These are phyloP conservation scores for Chymomyza amoena DNA, from an alignment of 2,888 invertebrate species.

Conservation along the genomic window DNA sequence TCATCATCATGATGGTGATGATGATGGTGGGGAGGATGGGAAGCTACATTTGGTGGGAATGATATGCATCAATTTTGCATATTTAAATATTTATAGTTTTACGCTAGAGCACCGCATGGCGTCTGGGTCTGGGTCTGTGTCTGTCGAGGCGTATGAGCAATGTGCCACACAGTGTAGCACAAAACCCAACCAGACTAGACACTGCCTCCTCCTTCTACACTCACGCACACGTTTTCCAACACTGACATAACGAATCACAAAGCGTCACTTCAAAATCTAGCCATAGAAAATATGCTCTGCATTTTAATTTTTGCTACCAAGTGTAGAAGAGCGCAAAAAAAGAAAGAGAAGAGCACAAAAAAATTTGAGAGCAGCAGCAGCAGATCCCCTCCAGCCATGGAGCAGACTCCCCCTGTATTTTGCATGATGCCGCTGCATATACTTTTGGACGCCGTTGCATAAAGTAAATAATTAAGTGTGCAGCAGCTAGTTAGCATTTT, in stretches of 20 bases:
- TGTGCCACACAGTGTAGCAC: slow-evolving; percentile 28
- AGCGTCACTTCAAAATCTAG: slow-evolving; percentile 58
- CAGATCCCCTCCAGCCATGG: background rate
- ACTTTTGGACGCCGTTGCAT: slow-evolving; percentile 66
- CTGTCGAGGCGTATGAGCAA: slow-evolving; percentile 41
- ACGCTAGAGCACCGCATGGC: slow-evolving; percentile 59
- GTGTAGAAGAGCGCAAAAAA: background rate
- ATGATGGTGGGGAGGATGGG: background rate
- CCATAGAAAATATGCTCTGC: slow-evolving; percentile 65
- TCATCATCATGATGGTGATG: too few species aligned
- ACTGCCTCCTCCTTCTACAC: background rate
- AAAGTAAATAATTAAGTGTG: slow-evolving; percentile 71
- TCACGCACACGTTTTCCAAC: background rate
- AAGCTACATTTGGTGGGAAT: background rate
- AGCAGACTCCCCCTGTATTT: background rate
- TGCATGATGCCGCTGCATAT: slow-evolving; percentile 39
- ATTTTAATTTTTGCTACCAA: slow-evolving; percentile 51
- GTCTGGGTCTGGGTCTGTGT: slow-evolving; percentile 15
- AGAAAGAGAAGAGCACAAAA: slow-evolving; percentile 2
- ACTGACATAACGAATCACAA: slow-evolving; percentile 43
- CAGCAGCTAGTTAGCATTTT: slow-evolving; percentile 50
- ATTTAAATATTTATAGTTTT: slow-evolving; percentile 68
- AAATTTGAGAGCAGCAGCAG: slow-evolving; percentile 2
- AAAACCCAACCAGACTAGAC: slow-evolving; percentile 5
- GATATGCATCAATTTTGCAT: slow-evolving; percentile 60